These are phyloP conservation scores for Nyctalus aviator DNA, from an alignment of 2,797 vertebrate species.

Conservation along the genomic window DNA sequence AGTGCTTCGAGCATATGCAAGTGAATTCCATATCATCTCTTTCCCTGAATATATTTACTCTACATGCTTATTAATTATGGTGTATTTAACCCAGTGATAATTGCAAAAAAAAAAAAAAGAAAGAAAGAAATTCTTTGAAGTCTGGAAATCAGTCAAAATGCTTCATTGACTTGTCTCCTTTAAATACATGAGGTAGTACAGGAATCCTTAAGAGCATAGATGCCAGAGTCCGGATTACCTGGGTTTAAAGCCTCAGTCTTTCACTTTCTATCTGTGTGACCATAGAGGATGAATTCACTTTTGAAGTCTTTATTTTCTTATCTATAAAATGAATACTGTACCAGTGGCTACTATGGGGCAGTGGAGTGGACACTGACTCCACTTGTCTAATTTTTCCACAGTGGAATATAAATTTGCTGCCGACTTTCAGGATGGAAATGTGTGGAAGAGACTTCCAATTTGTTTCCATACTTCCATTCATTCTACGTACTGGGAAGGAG, in stretches of 20 bases:
- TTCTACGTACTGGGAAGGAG: neutral
- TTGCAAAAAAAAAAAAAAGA: neutral
- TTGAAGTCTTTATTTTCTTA: neutral
- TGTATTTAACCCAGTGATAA: neutral
- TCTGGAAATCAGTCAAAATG: neutral
- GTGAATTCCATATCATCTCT: constrained; percentile 46
- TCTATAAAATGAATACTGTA: neutral
- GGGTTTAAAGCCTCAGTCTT: neutral
- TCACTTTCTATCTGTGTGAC: neutral
- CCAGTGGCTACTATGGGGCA: rapidly evolving
- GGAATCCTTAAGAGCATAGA: neutral
- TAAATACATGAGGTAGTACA: neutral
- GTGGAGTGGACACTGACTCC: no score
- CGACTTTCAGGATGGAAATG: neutral
- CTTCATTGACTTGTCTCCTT: neutral
- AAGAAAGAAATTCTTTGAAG: neutral
- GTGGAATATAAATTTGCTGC: neutral
- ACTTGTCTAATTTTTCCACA: neutral
- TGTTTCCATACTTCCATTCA: neutral
- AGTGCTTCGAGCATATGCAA: constrained; percentile 67
- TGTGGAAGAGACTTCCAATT: neutral
- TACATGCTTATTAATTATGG: neutral
- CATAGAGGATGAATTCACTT: neutral
- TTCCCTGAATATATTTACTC: constrained; percentile 55
- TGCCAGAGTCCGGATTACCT: rapidly evolving